Evolutionary conservation across 23 tunicate species (phyloP), one percentile per base, ranked within the genome.

Genomic region (Styela plicata): DNA sequence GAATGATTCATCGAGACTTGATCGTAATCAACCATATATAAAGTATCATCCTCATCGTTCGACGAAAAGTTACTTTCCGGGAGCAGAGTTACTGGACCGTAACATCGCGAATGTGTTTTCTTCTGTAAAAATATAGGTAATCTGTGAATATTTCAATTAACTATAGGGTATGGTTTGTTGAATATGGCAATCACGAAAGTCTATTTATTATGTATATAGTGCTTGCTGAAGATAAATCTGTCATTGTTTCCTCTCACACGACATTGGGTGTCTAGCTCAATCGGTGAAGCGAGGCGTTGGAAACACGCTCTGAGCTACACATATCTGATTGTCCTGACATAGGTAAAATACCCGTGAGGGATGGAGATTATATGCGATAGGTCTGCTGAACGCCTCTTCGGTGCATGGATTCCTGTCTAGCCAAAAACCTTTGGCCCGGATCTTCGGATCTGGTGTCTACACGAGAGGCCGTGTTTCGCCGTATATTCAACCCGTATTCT

Each of bases 21-120:
- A 71, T 91, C 97, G 36, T 91, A 91, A 74, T 91, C 90, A 3
- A 91, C 88, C 97, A 91, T 91, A 70, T 91, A 74, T 62, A 91
- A 74, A 57, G 85, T 78, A 63, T 87, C 74, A 13, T 84, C 94
- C n/a, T 82, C 86, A 31, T 53, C 82, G 57, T 44, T 7, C 10
- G 7, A 5, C 13, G 57, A 7, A 7, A 44, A 5, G 67, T 80
- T 63, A 25, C 74, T 57, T 2, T 80, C 84, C 10, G 0, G 74
- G 22, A 70, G 63, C 22, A 36, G 10, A 52, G 28, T 69, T 18
- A 64, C 28, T n/a, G 79, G 81, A 1, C 81, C 81, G 33, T 76
- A 76, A 29, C 81, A 76, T 36, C 37, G 81, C 33, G 17, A 0
- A 22, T 16, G 13, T 25, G 66, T 36, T 44, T 44, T 36, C 7